Evolutionary conservation across 2,797 vertebrate species (phyloP).

Genomic region (Nyctalus aviator): DNA sequence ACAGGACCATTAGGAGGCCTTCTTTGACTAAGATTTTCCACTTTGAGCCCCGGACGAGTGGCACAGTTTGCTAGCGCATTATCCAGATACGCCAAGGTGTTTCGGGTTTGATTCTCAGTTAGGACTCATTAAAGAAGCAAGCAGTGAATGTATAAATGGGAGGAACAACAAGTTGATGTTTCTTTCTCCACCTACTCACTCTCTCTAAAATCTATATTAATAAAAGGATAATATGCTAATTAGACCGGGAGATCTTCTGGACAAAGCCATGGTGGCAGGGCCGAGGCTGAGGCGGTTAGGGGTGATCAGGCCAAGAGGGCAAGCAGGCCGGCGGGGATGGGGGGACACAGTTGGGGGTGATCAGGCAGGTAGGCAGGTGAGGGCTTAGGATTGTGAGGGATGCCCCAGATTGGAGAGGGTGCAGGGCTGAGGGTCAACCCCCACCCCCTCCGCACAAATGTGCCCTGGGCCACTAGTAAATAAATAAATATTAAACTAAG

Average conservation of each 20-base stretch:
- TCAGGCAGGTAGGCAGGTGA: too few species aligned
- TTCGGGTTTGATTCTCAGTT: background rate
- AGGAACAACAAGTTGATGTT: background rate
- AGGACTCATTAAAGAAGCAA: background rate
- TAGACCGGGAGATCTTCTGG: too few species aligned
- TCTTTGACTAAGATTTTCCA: slow-evolving; percentile 31
- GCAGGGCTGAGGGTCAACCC: too few species aligned
- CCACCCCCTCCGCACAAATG: too few species aligned
- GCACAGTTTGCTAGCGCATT: background rate
- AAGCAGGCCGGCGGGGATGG: too few species aligned
- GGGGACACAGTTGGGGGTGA: too few species aligned
- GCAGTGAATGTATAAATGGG: background rate
- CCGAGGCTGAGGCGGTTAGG: too few species aligned
- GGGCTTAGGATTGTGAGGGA: too few species aligned
- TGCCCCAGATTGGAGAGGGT: too few species aligned
- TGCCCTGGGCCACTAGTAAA: background rate
- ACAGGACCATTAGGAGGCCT: background rate
- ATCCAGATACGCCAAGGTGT: background rate
- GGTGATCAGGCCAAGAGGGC: too few species aligned
- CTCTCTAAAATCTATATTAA: background rate
- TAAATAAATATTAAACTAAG: background rate
- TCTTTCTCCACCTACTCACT: background rate
- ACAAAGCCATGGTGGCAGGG: too few species aligned
- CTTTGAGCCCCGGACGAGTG: background rate
- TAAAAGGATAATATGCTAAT: too few species aligned